Evolutionary conservation across 2,888 invertebrate species (phyloP).

Genomic region (Trachelus iudaicus): DNA sequence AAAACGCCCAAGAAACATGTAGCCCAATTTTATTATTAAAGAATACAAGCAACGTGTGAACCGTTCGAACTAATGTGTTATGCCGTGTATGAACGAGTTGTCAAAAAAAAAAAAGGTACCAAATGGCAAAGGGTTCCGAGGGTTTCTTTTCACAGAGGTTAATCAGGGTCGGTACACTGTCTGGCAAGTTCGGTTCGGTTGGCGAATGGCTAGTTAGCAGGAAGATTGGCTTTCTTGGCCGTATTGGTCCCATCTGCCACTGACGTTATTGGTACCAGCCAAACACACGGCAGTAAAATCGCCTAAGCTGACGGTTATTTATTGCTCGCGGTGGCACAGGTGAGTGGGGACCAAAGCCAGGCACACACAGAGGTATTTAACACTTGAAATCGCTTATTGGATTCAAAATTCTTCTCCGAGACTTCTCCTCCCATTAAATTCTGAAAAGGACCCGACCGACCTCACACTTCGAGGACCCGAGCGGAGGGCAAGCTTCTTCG

Average conservation of each 20-base stretch:
- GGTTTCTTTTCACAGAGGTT: conserved; percentile 53
- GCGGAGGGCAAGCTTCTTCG: not conserved
- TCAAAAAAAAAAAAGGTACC: conserved; percentile 17
- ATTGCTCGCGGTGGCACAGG: conserved; percentile 61
- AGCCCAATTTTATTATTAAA: not conserved
- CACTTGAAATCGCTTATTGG: not conserved
- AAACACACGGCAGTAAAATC: conserved; percentile 61
- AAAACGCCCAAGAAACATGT: not conserved
- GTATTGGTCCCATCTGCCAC: conserved; percentile 46
- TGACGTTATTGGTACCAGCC: conserved; percentile 60
- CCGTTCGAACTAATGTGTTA: not conserved
- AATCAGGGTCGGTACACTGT: conserved; percentile 58
- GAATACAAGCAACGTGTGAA: not conserved
- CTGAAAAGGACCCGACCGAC: not conserved
- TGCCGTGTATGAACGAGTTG: not conserved
- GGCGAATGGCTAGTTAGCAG: conserved; percentile 62
- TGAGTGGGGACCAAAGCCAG: conserved; percentile 52
- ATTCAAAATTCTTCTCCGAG: not conserved
- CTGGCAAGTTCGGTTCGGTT: conserved; percentile 46
- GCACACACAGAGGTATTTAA: not conserved
- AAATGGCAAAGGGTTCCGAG: conserved; percentile 25
- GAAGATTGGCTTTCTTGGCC: conserved; percentile 61
- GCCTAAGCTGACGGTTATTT: conserved; percentile 65
- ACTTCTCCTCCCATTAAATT: not conserved
- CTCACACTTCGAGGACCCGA: not conserved